phyloP scores from a whole-genome alignment of 2,113 vertebrate genomes.

The Candoia aspera region DNA sequence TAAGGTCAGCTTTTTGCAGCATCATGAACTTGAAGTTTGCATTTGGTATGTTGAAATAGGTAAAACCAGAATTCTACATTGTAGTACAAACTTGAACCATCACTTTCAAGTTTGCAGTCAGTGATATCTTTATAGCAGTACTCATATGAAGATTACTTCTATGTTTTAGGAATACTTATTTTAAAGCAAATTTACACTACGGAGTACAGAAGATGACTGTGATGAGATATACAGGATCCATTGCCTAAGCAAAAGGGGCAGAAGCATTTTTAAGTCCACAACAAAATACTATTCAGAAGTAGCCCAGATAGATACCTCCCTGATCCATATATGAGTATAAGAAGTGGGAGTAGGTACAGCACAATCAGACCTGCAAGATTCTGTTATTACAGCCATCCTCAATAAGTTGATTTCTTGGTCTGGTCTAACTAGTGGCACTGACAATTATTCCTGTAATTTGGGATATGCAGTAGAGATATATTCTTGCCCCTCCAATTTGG shows the following conservation, averaged over 20 bases:
- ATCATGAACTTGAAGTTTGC: no score
- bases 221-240: not conserved
- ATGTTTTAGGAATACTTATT: not conserved
- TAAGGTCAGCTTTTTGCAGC: no score
- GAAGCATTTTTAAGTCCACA: not conserved
- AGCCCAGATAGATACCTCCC: not conserved
- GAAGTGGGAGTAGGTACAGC: not conserved
- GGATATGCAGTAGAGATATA: not conserved
- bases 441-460: not conserved
- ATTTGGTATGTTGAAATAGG: not conserved
- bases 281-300: not conserved
- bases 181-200: no score
- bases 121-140: not conserved
- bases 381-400: no score
- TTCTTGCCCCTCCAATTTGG: not conserved
- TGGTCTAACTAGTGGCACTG: no score
- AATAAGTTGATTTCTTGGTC: no score
- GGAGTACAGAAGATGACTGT: no score
- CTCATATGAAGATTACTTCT: not conserved
- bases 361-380: not conserved
- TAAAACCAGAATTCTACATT: not conserved
- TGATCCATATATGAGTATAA: not conserved
- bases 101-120: not conserved
- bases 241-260: not conserved
- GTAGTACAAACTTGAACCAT: not conserved